Evolutionary conservation across 2,113 vertebrate genomes (phyloP).

Genomic region (Micromys minutus): DNA sequence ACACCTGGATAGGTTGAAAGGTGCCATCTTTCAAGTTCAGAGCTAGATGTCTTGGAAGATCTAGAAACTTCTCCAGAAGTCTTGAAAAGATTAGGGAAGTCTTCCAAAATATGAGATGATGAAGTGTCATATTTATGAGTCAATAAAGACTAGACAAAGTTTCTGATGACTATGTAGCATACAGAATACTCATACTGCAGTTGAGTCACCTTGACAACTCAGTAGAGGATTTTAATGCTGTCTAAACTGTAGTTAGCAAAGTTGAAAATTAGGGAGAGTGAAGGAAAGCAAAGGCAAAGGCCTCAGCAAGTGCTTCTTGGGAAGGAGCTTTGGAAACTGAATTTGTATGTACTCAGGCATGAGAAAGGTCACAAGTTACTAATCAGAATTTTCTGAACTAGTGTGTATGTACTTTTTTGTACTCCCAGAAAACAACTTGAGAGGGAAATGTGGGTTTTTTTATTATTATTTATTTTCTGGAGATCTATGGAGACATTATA

Average conservation of each 20-base stretch:
- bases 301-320: not conserved
- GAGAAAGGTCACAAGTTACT: not conserved
- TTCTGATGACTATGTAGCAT: constrained; percentile 66
- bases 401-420: not conserved
- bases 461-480: constrained; percentile 35
- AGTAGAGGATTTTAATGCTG: not conserved
- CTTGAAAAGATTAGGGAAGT: not conserved
- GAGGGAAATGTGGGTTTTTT: not conserved
- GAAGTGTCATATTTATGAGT: not conserved
- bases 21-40: not conserved
- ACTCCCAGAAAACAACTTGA: constrained; percentile 9
- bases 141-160: not conserved
- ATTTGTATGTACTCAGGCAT: not conserved
- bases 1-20: not conserved
- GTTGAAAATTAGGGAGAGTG: not conserved
- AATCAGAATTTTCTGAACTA: not conserved
- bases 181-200: constrained; percentile 79
- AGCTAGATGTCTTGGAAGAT: not conserved
- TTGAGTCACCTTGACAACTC: not conserved
- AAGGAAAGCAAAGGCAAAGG: not conserved
- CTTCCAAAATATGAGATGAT: not conserved
- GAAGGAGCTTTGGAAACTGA: not conserved
- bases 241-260: not conserved
- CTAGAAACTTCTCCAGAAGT: not conserved
- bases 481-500: not conserved